Percentiles rank a stretch among this genome's conserved stretches.
These are phyloP conservation scores for Drosophila kurseongensis DNA, from an alignment of 1,140 invertebrate species.

Conservation along the genomic window DNA sequence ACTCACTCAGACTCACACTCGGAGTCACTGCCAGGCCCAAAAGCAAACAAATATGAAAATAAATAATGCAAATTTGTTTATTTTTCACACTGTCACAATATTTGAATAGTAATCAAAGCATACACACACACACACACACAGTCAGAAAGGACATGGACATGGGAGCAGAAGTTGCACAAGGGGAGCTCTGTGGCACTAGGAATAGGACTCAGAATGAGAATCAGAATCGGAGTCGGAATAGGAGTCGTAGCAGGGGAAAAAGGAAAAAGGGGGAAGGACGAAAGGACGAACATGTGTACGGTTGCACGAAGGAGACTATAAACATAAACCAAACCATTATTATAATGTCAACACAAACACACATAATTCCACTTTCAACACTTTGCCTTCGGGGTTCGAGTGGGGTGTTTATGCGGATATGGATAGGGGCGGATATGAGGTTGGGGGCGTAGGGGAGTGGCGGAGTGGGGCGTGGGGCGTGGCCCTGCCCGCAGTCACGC, in stretches of 20 bases:
- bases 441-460: not conserved
- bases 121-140: conserved; percentile 9
- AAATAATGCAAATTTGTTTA: conserved; percentile 75
- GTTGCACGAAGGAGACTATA: conserved; percentile 67
- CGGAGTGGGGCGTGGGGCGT: conserved; percentile 13
- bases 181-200: conserved; percentile 4
- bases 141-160: not conserved
- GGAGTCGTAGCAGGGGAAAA: too few relatives aligned
- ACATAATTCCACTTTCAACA: conserved; percentile 76
- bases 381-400: conserved; percentile 40
- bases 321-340: conserved; percentile 77
- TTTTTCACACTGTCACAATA: conserved; percentile 73
- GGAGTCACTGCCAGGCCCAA: conserved; percentile 22
- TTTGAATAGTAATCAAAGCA: conserved; percentile 71
- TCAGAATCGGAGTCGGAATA: not conserved
- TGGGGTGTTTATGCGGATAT: conserved; percentile 9
- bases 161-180: conserved; percentile 23
- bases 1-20: conserved; percentile 12
- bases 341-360: conserved; percentile 77
- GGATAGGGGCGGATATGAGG: conserved; percentile 19
- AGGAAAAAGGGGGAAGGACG: not conserved
- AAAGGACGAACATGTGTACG: conserved; percentile 49
- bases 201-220: not conserved
- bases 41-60: conserved; percentile 58
- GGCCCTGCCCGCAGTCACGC: conserved; percentile 54